A percentile compares a stretch with the other conserved stretches of the same genome.
phyloP scores from a whole-genome alignment of 1,140 invertebrate genomes.

The Cotesia typhae region DNA sequence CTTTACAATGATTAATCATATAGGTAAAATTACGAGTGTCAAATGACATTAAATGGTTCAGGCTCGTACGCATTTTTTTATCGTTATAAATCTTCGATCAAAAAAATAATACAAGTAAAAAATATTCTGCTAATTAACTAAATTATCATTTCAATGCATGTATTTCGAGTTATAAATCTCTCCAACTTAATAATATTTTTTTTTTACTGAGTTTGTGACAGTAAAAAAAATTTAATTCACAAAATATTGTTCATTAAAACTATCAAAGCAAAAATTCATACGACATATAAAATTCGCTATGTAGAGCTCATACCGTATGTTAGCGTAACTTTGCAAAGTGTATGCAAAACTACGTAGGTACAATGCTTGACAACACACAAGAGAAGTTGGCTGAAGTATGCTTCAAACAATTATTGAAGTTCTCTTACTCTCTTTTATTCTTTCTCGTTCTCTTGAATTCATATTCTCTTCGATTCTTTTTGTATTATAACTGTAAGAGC shows the following conservation, averaged over 20 bases:
- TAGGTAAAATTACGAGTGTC: slow-evolving; percentile 31
- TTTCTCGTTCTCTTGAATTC: neutral
- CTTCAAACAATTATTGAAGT: slow-evolving; percentile 37
- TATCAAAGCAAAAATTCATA: no score
- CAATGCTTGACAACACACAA: neutral
- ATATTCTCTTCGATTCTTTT: neutral
- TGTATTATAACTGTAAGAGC: no score
- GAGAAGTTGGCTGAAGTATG: slow-evolving; percentile 13
- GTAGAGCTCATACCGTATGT: no score
- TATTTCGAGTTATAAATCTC: no score
- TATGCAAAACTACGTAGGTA: no score
- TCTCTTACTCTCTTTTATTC: slow-evolving; percentile 6
- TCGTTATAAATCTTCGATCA: neutral
- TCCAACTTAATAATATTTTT: no score
- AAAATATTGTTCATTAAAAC: no score
- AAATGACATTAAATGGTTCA: slow-evolving; percentile 9
- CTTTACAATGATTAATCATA: slow-evolving; percentile 20
- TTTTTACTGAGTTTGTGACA: no score
- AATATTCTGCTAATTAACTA: no score
- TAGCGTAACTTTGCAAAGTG: neutral
- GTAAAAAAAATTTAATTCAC: no score
- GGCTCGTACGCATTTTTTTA: slow-evolving; percentile 15
- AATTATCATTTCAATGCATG: no score
- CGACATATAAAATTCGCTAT: no score
- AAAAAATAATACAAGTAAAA: neutral